These are phyloP conservation scores for Cecidostiba fungosa DNA, from an alignment of 2,888 invertebrate species.

Conservation along the genomic window DNA sequence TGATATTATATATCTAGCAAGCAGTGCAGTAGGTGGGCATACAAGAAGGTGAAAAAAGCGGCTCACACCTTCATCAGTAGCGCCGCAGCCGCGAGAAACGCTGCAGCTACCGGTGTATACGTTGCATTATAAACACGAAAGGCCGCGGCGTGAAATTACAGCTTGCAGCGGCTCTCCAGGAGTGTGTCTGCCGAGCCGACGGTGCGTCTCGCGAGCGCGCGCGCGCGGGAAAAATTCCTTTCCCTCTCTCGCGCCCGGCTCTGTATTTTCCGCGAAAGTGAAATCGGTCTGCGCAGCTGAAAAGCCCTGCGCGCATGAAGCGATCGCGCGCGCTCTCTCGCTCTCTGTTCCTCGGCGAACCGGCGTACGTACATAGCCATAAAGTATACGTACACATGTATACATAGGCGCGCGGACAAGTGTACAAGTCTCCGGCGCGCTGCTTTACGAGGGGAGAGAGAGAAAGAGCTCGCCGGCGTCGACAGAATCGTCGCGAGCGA, in stretches of 20 bases:
- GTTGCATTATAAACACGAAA: constrained; percentile 34
- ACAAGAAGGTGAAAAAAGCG: neutral
- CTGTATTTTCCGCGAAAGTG: constrained; percentile 42
- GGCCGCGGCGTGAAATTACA: constrained; percentile 44
- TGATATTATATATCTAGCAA: too few species aligned
- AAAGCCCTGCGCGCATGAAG: constrained; percentile 13
- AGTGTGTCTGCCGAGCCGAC: neutral
- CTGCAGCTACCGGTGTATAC: constrained; percentile 30
- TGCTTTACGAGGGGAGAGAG: constrained; percentile 43
- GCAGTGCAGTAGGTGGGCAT: too few species aligned
- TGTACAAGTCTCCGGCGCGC: constrained; percentile 39
- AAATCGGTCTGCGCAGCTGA: constrained; percentile 34
- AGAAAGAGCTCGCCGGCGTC: constrained; percentile 24
- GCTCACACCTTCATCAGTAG: constrained; percentile 21
- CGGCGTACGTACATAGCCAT: constrained; percentile 26
- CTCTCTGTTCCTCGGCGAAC: neutral
- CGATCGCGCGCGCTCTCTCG: neutral
- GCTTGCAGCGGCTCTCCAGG: neutral
- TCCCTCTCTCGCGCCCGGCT: neutral
- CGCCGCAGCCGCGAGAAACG: neutral
- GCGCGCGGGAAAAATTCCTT: constrained; percentile 27
- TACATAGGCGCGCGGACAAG: constrained; percentile 35
- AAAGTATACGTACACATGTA: constrained; percentile 43
- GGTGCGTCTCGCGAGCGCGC: neutral
- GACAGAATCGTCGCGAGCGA: constrained; percentile 23